Base-by-base conservation (phyloP, 1,140 invertebrate genomes). In the Pomacea maculata region DNA sequence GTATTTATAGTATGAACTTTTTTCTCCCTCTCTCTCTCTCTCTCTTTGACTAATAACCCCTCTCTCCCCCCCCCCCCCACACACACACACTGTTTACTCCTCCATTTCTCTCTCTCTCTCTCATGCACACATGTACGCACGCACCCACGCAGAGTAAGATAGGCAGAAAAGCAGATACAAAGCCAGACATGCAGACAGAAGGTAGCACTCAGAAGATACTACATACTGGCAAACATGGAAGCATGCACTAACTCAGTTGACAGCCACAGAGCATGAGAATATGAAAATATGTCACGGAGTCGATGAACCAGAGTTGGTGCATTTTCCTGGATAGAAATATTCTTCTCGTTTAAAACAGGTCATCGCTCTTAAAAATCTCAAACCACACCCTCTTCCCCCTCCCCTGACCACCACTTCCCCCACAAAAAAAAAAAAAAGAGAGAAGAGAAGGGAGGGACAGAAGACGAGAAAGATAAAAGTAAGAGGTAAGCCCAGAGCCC, bases 21-120 rank as follows among this genome's bases (percentile, higher is more conserved):
- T 45, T 17, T 29, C 9, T 11, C 34, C 5, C 5, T 4, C 34
- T 5, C 34, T 45, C 5, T 45, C 5, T 4, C 34, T 5, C 34
- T 45, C 5, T 45, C 34, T 45, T 45, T 45, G 3, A 4, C 34
- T 45, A 45, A 5, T 45, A 45, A 2, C 34, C 34, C 34, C 34
- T 5, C 34, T 4, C 34, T 5, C 14, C 1, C 45, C 2, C 12
- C 14, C n/a, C 68, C 34, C 10, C 34, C 68, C 34, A n/a, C 34
- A 11, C 34, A 10, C 34, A 25, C 25, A 25, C 25, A 25, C n/a
- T n/a, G 12, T 71, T 14, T 73, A 14, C 11, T 34, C 55, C 71
- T 73, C 71, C n/a, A 15, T 45, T 34, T 71, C 7, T 71, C 70
- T n/a, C n/a, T 71, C 70, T 71, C 68, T n/a, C 68, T 14, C 68